Evolutionary conservation across 2,113 vertebrate genomes (phyloP), one percentile per base, ranked within the genome.

Genomic region (Pseudorasbora parva): DNA sequence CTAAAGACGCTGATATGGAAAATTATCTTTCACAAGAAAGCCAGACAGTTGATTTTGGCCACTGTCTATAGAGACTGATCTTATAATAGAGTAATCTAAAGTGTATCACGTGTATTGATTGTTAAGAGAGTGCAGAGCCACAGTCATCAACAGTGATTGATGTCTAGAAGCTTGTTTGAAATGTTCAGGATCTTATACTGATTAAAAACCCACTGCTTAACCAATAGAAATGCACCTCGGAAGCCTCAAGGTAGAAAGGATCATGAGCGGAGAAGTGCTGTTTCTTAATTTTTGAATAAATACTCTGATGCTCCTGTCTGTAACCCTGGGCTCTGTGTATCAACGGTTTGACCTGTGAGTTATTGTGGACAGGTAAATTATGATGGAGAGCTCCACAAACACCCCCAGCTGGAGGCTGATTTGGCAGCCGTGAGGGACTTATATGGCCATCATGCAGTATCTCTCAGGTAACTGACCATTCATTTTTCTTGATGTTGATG

Each of bases 361-460:
- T 72, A 81, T 14, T 81, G 23, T 72, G 72, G 0, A 5, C 88
- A 97, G 96, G 96, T 96, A 89, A 97, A 92, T 89, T 97, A 95
- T 69, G 96, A 97, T 49, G 96, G 96, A 64, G 96, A 97, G 84
- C 94, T 97, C 83, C 95, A 96, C 87, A 97, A 97, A 82, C 96
- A 97, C 83, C 95, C 95, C 8, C 96, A 97, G 82, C 89, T 97
- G 81, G 96, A 97, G 68, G 95, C 96, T 60, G 96, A 97, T 90
- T 87, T 97, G 86, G 94, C 92, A 45, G 96, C 96, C 9, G 96
- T 97, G 88, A 95, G 95, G 91, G 96, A 97, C 88, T 89, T 96
- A 87, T 96, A 96, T 82, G 96, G 96, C 86, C 94, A 93, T 87
- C 94, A 93, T 78, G 96, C 96, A 90, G 96, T 97, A 90, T 97